These are phyloP conservation scores for Scotopteryx bipunctaria DNA, from an alignment of 2,888 invertebrate genomes.

Conservation along the genomic window DNA sequence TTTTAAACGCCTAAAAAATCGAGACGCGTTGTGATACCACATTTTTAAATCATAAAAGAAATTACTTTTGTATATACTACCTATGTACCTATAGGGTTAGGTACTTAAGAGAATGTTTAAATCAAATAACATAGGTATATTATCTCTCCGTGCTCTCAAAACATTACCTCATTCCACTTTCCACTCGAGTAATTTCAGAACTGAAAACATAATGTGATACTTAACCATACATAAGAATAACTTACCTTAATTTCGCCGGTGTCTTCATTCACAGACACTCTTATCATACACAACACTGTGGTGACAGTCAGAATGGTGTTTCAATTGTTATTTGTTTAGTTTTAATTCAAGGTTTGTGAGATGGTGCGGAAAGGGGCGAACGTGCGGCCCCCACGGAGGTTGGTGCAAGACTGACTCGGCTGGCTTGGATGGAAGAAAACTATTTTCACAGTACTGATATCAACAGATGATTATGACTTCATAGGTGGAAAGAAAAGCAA, in stretches of 20 bases:
- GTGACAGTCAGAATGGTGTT: constrained; percentile 14
- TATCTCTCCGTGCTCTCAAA: too few species aligned
- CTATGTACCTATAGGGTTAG: too few species aligned
- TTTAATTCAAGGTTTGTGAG: constrained; percentile 24
- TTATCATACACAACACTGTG: constrained; percentile 31
- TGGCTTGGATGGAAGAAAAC: not conserved
- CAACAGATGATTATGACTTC: not conserved
- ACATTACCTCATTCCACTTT: too few species aligned
- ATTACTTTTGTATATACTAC: too few species aligned
- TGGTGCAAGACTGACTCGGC: constrained; percentile 29
- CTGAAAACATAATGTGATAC: not conserved
- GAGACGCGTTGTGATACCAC: too few species aligned
- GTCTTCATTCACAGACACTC: constrained; percentile 27
- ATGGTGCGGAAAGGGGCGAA: constrained; percentile 9
- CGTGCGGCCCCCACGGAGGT: constrained; percentile 26
- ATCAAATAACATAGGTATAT: too few species aligned
- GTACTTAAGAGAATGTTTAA: too few species aligned
- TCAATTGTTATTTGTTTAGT: constrained; percentile 28
- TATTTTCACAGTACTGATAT: too few species aligned
- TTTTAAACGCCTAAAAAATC: too few species aligned
- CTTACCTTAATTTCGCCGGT: constrained; percentile 32
- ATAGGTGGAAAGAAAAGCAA: not conserved
- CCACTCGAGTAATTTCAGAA: constrained; percentile 7
- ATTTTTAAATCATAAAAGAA: too few species aligned
- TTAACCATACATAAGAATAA: constrained; percentile 12